phyloP scores from a whole-genome alignment of 2,888 invertebrate species.

The Anticlea derivata region DNA sequence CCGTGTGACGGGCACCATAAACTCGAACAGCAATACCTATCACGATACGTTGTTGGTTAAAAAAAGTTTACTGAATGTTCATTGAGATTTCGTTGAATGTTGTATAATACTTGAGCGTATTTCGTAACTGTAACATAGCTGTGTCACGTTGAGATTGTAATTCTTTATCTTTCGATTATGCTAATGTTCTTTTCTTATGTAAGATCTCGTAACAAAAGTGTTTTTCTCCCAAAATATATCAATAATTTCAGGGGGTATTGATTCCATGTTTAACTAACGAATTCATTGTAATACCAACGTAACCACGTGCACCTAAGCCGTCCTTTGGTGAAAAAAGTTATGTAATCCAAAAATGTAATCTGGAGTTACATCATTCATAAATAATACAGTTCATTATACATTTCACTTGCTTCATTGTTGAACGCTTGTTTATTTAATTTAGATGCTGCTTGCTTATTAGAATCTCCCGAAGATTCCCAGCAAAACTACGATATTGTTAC shows the following conservation, averaged over 20 bases:
- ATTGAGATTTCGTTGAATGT: too few species aligned
- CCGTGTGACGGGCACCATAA: too few species aligned
- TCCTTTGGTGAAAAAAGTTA: constrained; percentile 43
- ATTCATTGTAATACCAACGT: constrained; percentile 30
- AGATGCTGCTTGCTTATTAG: constrained; percentile 1
- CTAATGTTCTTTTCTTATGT: constrained; percentile 47
- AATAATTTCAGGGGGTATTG: constrained; percentile 25
- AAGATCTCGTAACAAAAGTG: constrained; percentile 41
- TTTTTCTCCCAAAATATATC: constrained; percentile 25
- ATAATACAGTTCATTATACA: constrained; percentile 41
- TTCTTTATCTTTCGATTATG: constrained; percentile 49
- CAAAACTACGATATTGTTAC: too few species aligned
- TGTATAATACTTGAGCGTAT: constrained; percentile 6
- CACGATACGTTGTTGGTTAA: too few species aligned
- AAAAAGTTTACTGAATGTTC: background rate
- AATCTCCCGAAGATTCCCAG: too few species aligned
- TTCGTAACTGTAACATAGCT: constrained; percentile 8
- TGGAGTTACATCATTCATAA: constrained; percentile 40
- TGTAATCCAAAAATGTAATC: constrained; percentile 43
- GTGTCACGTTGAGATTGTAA: constrained; percentile 23
- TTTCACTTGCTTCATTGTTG: constrained; percentile 32
- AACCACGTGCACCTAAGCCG: constrained; percentile 54
- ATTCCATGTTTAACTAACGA: constrained; percentile 19
- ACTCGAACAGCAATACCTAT: too few species aligned
- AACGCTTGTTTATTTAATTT: constrained; percentile 19